phyloP scores from a whole-genome alignment of 2,113 vertebrate genomes.

The Saiga tatarica region DNA sequence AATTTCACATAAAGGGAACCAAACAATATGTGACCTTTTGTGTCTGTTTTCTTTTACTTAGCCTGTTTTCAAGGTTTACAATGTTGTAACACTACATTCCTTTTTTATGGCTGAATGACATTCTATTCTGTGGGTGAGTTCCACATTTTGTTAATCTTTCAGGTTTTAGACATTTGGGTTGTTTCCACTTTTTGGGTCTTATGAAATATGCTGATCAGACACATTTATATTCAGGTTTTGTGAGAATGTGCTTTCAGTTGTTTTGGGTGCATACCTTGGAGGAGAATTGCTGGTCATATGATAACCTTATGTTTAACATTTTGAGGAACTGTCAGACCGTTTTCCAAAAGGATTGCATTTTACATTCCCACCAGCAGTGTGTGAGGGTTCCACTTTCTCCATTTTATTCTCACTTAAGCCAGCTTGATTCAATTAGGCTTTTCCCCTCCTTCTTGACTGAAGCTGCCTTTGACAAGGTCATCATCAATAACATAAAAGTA shows the following conservation, averaged over 20 bases:
- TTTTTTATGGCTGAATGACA: neutral
- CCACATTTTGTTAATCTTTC: neutral
- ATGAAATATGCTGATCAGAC: neutral
- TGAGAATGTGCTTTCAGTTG: neutral
- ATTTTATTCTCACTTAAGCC: neutral
- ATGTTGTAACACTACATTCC: neutral
- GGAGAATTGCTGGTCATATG: neutral
- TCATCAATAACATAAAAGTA: neutral
- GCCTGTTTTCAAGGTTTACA: neutral
- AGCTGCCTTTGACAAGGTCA: neutral
- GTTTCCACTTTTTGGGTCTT: neutral
- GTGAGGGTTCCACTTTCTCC: neutral
- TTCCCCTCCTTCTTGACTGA: neutral
- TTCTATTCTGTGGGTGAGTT: neutral
- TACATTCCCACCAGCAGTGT: neutral
- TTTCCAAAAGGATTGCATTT: slow-evolving; percentile 17
- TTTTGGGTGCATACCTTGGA: neutral
- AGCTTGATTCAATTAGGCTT: neutral
- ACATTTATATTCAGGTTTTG: neutral
- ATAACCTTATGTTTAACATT: slow-evolving; percentile 9
- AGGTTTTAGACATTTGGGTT: neutral
- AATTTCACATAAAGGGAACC: neutral
- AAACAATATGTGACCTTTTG: neutral
- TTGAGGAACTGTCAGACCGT: neutral
- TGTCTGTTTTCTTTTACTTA: neutral